Evolutionary conservation across 2,113 vertebrate genomes (phyloP), one percentile per base, ranked within the genome.

Genomic region (Callipepla californica): DNA sequence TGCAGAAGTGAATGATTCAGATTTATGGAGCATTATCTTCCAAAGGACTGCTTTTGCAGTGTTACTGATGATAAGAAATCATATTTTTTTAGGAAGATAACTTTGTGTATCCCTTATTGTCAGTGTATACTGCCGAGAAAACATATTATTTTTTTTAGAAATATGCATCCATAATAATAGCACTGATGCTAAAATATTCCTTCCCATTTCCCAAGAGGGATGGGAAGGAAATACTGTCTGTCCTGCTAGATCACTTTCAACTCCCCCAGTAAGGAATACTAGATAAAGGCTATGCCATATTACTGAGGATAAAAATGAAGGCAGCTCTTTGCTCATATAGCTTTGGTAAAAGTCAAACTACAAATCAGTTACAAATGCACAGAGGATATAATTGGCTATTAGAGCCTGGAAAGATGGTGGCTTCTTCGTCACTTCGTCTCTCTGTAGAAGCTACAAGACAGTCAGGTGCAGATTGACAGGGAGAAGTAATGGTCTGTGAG

Each of bases 1-100:
- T 58, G 36, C 26, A 79, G 57, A 62, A 90, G 40, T 68, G 90
- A 95, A 67, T 38, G 38, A 30, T 51, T 83, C 65, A 40, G 61
- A 63, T 96, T 95, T 80, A 89, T 85, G 68, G 26, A 83, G 57
- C 85, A 53, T 53, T 90, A 25, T 67, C 61, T 91, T 94, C 75
- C 73, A 78, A 90, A 80, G 34, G 89, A 51, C 30, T 14, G 6
- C 76, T 91, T 94, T 91, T 78, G 75, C 28, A 44, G 16, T 65
- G 40, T n/a, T 79, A 89, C 58, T 66, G 55, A 77, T 83, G 69
- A 89, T 57, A 85, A 74, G 59, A 82, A 89, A 83, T 51, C 22
- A 7, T 50, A 16, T 40, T 36, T 38, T 78, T 95, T 87, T 45
- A 50, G 40, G 68, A 91, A 86, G 36, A 90, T n/a, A 80, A 32